Conservation (phyloP, 2,113 vertebrate species). For the Percopsis transmontana region DNA sequence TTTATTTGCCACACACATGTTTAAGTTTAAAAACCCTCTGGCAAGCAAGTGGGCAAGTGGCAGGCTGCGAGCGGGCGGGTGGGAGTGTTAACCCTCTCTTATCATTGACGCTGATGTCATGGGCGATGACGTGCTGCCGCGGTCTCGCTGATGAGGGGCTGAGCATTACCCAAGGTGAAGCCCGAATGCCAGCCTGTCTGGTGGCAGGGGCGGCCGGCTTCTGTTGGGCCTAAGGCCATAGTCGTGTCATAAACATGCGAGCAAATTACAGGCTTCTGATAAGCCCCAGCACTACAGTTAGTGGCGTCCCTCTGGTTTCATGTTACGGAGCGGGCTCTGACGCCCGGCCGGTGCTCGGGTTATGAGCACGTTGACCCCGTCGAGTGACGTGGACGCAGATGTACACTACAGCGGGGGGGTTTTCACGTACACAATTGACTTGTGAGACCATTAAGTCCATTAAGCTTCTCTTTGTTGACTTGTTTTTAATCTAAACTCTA, state of each 20-base stretch:
- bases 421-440: conserved; percentile 14
- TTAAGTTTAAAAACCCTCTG: conserved; percentile 48
- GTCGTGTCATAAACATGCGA: conserved; percentile 62
- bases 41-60: conserved; percentile 5
- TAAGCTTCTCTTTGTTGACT: conserved; percentile 35
- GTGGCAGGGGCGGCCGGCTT: conserved; percentile 37
- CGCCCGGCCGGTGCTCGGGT: conserved; percentile 33
- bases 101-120: conserved; percentile 39
- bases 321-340: conserved; percentile 62
- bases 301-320: conserved; percentile 64
- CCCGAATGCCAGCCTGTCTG: conserved; percentile 34
- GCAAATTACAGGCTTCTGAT: conserved; percentile 70
- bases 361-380: conserved; percentile 29
- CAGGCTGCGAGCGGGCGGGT: conserved; percentile 23
- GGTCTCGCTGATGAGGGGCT: conserved; percentile 42
- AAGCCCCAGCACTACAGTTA: conserved; percentile 48
- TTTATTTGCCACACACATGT: conserved; percentile 44
- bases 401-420: no score
- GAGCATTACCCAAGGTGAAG: conserved; percentile 57
- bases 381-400: no score
- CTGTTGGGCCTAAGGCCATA: conserved; percentile 62
- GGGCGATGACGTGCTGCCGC: not conserved
- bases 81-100: conserved; percentile 19
- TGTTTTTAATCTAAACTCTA: conserved; percentile 18
- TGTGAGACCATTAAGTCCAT: conserved; percentile 14